Base-by-base conservation (phyloP, 1,140 invertebrate species). In the Trissolcus basalis region DNA sequence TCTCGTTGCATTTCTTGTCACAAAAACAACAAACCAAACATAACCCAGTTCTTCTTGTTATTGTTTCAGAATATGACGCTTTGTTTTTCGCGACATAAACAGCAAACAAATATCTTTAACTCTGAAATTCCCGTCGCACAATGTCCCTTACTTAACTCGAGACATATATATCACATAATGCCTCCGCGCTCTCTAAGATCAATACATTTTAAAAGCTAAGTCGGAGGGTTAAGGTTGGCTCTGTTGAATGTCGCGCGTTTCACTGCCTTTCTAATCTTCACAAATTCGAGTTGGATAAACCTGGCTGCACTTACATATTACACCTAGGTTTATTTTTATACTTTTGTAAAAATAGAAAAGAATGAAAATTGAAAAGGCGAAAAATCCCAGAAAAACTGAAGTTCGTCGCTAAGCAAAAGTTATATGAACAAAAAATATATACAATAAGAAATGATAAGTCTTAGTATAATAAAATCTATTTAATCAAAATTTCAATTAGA, bases 121-220 rank as follows among this genome's bases (percentile, higher is more conserved):
- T 53, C 39, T 53, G 13, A 10, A 53, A 53, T 32, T 16, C 19
- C 5, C 48, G 48, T 33, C 36, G n/a, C 36, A n/a, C n/a, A 11
- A 2, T 39, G n/a, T 39, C 2, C 1, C 9, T 39, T 39, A 9
- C n/a, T n/a, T 39, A 11, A 39, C 36, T 8, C 36, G n/a, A 39
- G n/a, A 39, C 9, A 39, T 10, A 9, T 33, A 36, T 7, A 49
- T 9, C 7, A 19, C 55, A 32, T 36, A 48, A 58, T 48, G 44
- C 5, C 36, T 36, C 10, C 10, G n/a, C 10, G n/a, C 36, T 27
- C 19, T 27, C 39, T 19, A 51, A 50, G 56, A 71, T 63, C 58
- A 71, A 71, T 61, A 56, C 32, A 39, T 71, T 58, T 39, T 15
- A 71, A 71, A 56, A 16, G 39, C 44, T 44, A 67, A 54, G 48